phyloP scores from a whole-genome alignment of 1,140 invertebrate genomes.

The Matsumurasca onukii region DNA sequence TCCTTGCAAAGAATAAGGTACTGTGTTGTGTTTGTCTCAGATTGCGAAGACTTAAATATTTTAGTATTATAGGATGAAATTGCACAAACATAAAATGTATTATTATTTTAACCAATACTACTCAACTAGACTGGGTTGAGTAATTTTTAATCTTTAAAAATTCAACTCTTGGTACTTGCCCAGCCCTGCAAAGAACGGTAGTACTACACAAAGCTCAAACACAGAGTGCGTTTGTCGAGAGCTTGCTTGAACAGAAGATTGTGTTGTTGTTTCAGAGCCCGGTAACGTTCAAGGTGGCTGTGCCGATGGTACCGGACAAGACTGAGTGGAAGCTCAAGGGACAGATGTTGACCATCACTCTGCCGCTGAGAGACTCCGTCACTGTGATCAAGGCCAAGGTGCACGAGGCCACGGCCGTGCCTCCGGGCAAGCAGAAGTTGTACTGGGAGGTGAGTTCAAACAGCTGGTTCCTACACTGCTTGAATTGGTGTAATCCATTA shows the following conservation, averaged over 20 bases:
- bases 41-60: too few species aligned
- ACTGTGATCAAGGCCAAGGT: constrained; percentile 87
- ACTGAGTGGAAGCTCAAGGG: constrained; percentile 97
- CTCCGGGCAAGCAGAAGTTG: constrained; percentile 97
- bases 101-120: too few species aligned
- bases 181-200: too few species aligned
- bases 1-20: constrained; percentile 64
- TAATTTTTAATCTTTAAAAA: too few species aligned
- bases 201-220: too few species aligned
- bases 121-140: too few species aligned
- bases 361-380: constrained; percentile 80
- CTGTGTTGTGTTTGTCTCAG: too few species aligned
- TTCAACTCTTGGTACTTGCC: too few species aligned
- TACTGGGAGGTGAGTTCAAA: constrained; percentile 72
- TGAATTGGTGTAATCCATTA: background rate
- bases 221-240: constrained; percentile 75
- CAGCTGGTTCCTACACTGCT: background rate
- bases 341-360: constrained; percentile 75
- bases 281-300: constrained; percentile 73
- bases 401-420: constrained; percentile 87
- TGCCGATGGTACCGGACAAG: constrained; percentile 86
- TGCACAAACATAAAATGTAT: too few species aligned
- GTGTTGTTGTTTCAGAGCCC: constrained; percentile 56
- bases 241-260: too few species aligned
- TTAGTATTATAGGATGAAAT: too few species aligned